Conservation (phyloP, 2,888 invertebrate species). For the Strigamia transsilvanica region DNA sequence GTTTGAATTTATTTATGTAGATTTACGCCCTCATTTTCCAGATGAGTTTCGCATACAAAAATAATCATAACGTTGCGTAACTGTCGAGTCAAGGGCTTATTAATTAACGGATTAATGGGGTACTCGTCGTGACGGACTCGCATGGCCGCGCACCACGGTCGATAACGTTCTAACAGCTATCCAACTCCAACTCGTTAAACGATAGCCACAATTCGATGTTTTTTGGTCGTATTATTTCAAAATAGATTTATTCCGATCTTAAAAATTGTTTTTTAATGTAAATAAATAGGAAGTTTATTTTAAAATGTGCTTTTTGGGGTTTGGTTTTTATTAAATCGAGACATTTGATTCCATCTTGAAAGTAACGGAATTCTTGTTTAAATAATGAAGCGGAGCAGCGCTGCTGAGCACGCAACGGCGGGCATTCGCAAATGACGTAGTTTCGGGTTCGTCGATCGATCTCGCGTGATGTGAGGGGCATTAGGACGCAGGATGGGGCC, state of each 20-base stretch:
- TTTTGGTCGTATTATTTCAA: too few species aligned
- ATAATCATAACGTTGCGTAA: neutral
- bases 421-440: neutral
- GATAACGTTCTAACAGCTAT: too few species aligned
- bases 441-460: conserved; percentile 1
- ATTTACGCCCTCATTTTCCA: conserved; percentile 10
- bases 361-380: neutral
- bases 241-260: too few species aligned
- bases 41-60: neutral
- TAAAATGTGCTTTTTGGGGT: too few species aligned
- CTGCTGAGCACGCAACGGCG: neutral
- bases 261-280: too few species aligned
- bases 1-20: neutral
- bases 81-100: neutral
- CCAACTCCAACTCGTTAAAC: too few species aligned
- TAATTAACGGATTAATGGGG: neutral
- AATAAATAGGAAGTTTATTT: neutral
- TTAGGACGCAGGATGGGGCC: neutral
- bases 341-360: neutral
- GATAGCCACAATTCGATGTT: too few species aligned
- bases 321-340: neutral
- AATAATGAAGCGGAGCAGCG: neutral
- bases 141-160: neutral
- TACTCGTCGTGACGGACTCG: neutral
- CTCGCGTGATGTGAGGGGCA: conserved; percentile 10